These are phyloP conservation scores for Ladona fulva DNA, from an alignment of 1,140 invertebrate genomes.

Conservation along the genomic window DNA sequence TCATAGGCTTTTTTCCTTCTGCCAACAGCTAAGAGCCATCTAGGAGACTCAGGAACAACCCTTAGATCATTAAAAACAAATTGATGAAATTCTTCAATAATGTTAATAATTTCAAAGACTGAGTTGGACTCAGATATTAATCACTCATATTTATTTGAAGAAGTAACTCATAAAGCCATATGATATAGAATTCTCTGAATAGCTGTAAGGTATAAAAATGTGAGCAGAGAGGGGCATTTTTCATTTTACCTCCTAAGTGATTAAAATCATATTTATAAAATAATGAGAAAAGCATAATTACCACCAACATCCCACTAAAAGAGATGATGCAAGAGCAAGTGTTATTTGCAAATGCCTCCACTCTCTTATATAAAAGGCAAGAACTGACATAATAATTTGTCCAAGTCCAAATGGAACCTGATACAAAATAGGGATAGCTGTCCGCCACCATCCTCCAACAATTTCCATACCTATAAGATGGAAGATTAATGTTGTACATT, in stretches of 20 bases:
- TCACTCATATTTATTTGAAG: too few species aligned
- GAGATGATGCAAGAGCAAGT: conserved; percentile 13
- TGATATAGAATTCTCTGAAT: too few species aligned
- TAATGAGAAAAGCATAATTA: too few species aligned
- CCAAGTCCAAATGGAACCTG: conserved; percentile 31
- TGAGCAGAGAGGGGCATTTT: too few species aligned
- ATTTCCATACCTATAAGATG: conserved; percentile 26
- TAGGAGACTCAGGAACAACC: conserved; percentile 36
- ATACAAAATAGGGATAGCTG: conserved; percentile 21
- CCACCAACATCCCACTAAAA: conserved; percentile 23
- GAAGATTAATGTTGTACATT: background rate
- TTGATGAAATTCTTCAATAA: too few species aligned
- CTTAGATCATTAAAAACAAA: conserved; percentile 20
- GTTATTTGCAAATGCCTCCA: conserved; percentile 23
- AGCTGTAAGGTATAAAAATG: too few species aligned
- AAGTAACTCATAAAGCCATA: too few species aligned
- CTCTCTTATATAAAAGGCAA: conserved; percentile 20
- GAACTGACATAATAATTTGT: conserved; percentile 12
- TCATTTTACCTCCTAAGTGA: too few species aligned
- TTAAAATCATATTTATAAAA: too few species aligned
- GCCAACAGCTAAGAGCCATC: conserved; percentile 33
- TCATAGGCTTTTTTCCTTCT: conserved; percentile 32
- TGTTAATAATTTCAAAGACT: too few species aligned
- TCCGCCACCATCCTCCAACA: conserved; percentile 19
- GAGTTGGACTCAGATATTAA: too few species aligned